Percentiles rank a stretch among this genome's conserved stretches.
These are phyloP conservation scores for Eolophus roseicapilla DNA, from an alignment of 2,113 vertebrate genomes.

Conservation along the genomic window DNA sequence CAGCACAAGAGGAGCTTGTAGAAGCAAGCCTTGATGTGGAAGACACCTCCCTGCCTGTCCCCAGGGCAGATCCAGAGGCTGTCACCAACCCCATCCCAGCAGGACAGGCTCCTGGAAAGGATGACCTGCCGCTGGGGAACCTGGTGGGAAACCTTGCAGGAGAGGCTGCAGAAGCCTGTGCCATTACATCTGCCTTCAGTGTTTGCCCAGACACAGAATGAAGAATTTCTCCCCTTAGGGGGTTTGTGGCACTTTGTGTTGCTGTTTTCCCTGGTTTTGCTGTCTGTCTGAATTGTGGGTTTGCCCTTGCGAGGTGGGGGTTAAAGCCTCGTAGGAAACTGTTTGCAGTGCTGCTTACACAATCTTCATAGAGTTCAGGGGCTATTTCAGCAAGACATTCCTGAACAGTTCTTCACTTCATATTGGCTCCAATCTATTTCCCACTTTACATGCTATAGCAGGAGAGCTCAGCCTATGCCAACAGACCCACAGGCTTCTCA, in stretches of 20 bases:
- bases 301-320: not conserved
- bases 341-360: conserved; percentile 1
- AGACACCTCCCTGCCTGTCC: not conserved
- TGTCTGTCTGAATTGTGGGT: conserved; percentile 25
- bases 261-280: not conserved
- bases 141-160: not conserved
- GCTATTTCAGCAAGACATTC: conserved; percentile 14
- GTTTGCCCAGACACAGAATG: not conserved
- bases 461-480: not conserved
- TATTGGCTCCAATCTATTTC: not conserved
- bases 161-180: not conserved
- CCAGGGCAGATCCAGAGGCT: not conserved
- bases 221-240: conserved; percentile 8
- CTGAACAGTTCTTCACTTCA: not conserved
- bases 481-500: not conserved
- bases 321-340: not conserved
- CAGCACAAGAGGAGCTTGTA: not conserved
- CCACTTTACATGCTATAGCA: not conserved
- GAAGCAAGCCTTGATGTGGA: not conserved
- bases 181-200: not conserved
- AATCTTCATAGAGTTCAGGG: not conserved
- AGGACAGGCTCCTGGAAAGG: not conserved
- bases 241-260: not conserved
- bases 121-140: not conserved
- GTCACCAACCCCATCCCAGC: not conserved